Evolutionary conservation across 1,140 invertebrate genomes (phyloP).

Genomic region (Hermatobates lingyangjiaoensis): DNA sequence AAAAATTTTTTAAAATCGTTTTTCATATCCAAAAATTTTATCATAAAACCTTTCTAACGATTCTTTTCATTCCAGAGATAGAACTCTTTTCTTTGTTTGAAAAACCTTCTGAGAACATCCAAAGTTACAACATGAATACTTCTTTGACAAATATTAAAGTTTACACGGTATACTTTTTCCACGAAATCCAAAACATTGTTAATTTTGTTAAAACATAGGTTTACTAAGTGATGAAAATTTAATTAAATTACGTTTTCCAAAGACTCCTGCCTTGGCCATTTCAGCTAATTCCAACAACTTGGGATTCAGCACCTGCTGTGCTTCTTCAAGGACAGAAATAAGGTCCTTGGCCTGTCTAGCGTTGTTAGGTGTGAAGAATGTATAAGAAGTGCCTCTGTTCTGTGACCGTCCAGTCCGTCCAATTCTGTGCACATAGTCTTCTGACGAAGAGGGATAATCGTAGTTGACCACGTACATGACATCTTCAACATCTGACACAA

Average conservation of each 20-base stretch:
- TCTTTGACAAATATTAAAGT: not conserved
- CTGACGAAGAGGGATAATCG: slow-evolving; percentile 94
- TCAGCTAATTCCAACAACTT: slow-evolving; percentile 42
- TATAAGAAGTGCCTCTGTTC: slow-evolving; percentile 89
- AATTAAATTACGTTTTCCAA: slow-evolving; percentile 12
- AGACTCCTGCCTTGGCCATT: slow-evolving; percentile 11
- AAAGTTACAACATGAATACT: not conserved
- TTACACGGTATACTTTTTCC: not conserved
- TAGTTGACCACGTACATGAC: slow-evolving; percentile 98
- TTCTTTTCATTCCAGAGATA: not conserved
- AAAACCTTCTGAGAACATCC: not conserved
- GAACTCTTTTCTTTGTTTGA: not conserved
- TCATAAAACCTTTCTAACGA: too few relatives aligned
- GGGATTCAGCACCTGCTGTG: slow-evolving; percentile 70
- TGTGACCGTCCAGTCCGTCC: slow-evolving; percentile 85
- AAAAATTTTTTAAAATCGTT: too few relatives aligned
- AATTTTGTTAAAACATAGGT: not conserved
- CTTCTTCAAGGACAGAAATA: slow-evolving; percentile 74
- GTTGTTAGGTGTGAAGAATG: slow-evolving; percentile 86
- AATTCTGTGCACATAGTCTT: slow-evolving; percentile 98
- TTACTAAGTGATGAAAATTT: not conserved
- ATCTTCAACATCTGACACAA: slow-evolving; percentile 70
- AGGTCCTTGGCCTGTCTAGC: slow-evolving; percentile 76
- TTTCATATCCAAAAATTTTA: too few relatives aligned
- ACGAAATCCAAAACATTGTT: not conserved